Base-by-base conservation (phyloP, 2,797 vertebrate genomes). In the Octomys mimax region DNA sequence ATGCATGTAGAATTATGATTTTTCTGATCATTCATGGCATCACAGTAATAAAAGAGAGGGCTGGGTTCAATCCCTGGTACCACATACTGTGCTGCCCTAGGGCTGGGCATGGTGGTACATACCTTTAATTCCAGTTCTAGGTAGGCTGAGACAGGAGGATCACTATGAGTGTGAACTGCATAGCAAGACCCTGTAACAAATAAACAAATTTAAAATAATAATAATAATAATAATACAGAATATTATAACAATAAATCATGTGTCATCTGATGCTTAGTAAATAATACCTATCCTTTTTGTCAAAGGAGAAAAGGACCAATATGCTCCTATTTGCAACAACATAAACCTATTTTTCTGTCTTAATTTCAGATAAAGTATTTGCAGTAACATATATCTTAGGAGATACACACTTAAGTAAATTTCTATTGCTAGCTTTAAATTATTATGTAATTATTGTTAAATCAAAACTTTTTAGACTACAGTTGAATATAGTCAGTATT, bases 251-350 rank as follows among this genome's bases (percentile, higher is more conserved):
- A 81, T 28, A 83, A 89, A 92, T 59, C 26, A 12, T 89, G 54
- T 82, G 78, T 61, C 84, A 91, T 61, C 46, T 70, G 7, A 49
- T 89, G 10, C 84, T 85, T 94, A 87, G n/a, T 59, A 95, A 96
- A 80, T 82, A 79, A 93, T 28, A 8, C 52, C 62, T 92, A 87
- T 12, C 16, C 19, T 91, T 5, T 68, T 85, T 92, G 61, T 14
- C 68, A 68, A 78, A 95, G 68, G 31, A 94, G 10, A 4, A 87
- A 93, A 68, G 14, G 92, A 61, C 12, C 11, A 70, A 19, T 54
- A 66, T 36, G 61, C 61, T 95, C 8, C 9, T 91, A 36, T 42
- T 46, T 80, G 19, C 9, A 89, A 77, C 8, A 80, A 46, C 33
- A 36, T 22, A 92, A 81, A 0, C 57, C 61, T 61, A 89, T 83